These are phyloP conservation scores for Charanyca ferruginea DNA, from an alignment of 2,888 invertebrate species.

Conservation along the genomic window DNA sequence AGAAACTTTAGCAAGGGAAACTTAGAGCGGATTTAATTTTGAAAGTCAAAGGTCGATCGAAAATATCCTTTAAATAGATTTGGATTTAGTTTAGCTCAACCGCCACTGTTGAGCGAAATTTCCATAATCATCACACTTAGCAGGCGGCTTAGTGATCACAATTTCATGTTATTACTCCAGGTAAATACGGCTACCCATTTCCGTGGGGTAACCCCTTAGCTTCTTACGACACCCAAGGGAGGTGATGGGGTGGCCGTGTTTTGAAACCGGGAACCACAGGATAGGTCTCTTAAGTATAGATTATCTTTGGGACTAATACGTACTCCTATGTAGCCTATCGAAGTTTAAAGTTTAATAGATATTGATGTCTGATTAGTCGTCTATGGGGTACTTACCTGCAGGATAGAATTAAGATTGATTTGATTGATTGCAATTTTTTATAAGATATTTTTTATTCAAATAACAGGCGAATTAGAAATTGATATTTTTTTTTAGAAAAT, in stretches of 20 bases:
- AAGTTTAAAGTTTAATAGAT: slow-evolving; percentile 20
- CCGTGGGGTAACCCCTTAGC: slow-evolving; percentile 53
- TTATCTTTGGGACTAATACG: slow-evolving; percentile 1
- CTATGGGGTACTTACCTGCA: too few species aligned
- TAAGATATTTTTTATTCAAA: too few species aligned
- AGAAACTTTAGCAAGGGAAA: not conserved
- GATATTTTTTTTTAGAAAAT: not conserved
- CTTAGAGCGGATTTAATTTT: not conserved
- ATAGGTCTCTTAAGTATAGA: slow-evolving; percentile 17
- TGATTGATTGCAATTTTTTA: too few species aligned
- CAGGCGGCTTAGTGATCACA: slow-evolving; percentile 52
- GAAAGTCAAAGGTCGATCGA: slow-evolving; percentile 1
- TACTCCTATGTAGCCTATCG: slow-evolving; percentile 30
- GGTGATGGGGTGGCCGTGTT: slow-evolving; percentile 38
- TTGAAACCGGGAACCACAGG: slow-evolving; percentile 37
- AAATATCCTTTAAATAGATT: slow-evolving; percentile 16
- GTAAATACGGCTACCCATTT: slow-evolving; percentile 56
- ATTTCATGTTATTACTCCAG: slow-evolving; percentile 54
- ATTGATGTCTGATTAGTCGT: too few species aligned
- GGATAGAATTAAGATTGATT: too few species aligned
- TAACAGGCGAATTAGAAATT: too few species aligned
- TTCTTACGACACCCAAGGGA: slow-evolving; percentile 56
- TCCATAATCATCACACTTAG: slow-evolving; percentile 49
- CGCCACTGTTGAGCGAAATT: slow-evolving; percentile 20
- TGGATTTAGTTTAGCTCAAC: not conserved